Evolutionary conservation across 1,140 invertebrate genomes (phyloP).

Genomic region (Drosophila chauvacae): DNA sequence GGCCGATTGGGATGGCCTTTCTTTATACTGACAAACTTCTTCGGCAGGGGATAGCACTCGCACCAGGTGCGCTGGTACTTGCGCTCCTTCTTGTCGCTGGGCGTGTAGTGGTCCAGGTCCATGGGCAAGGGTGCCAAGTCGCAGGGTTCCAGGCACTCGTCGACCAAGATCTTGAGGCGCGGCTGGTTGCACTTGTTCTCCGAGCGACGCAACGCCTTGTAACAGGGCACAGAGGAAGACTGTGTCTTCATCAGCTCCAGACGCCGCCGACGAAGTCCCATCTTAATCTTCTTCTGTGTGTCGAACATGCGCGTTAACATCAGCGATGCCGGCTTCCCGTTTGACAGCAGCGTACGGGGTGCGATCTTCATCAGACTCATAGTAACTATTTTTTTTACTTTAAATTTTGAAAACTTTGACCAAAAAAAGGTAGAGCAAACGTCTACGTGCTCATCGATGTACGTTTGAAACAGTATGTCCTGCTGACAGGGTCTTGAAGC

Average conservation of each 20-base stretch:
- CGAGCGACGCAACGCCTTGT: constrained; percentile 4
- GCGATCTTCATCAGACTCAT: constrained; percentile 12
- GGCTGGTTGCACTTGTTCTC: constrained; percentile 9
- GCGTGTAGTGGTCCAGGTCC: constrained; percentile 32
- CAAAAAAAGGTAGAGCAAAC: background rate
- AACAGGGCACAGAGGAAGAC: background rate
- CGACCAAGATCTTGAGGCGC: background rate
- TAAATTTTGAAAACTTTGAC: background rate
- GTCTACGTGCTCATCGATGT: background rate
- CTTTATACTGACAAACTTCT: background rate
- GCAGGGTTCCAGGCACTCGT: constrained; percentile 30
- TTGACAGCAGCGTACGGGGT: background rate
- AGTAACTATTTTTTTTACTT: background rate
- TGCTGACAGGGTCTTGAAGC: no score
- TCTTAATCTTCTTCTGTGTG: background rate
- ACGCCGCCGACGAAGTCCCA: background rate
- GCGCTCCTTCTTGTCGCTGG: constrained; percentile 24
- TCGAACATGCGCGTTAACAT: background rate
- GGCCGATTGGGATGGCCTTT: constrained; percentile 15
- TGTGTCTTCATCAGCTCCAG: background rate
- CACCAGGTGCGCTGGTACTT: constrained; percentile 48
- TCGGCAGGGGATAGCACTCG: constrained; percentile 14
- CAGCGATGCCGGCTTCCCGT: background rate
- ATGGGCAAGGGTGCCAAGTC: background rate
- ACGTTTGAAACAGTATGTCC: no score